phyloP scores from a whole-genome alignment of 2,797 vertebrate genomes.

The Delichon dasypus region DNA sequence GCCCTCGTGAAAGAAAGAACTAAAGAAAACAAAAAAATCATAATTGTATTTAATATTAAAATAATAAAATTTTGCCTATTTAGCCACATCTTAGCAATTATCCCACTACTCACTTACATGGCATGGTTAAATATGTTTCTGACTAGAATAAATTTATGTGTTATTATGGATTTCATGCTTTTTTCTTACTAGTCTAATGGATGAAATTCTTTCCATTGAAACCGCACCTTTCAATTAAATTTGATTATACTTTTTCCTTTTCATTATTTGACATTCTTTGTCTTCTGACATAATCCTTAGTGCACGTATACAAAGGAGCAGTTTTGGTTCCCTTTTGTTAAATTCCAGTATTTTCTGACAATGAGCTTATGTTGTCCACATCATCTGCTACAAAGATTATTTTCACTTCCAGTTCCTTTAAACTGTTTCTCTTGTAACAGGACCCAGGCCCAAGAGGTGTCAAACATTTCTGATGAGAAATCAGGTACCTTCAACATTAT shows the following conservation, averaged over 20 bases:
- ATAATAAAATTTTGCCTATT: conserved; percentile 8
- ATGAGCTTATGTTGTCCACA: conserved; percentile 11
- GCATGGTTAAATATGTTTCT: neutral
- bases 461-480: conserved; percentile 37
- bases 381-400: conserved; percentile 53
- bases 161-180: neutral
- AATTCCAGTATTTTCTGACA: conserved; percentile 27
- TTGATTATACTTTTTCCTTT: neutral
- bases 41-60: neutral
- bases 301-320: neutral
- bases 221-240: neutral
- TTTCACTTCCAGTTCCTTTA: conserved; percentile 52
- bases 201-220: neutral
- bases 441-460: conserved; percentile 11
- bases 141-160: neutral
- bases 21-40: neutral
- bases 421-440: conserved; percentile 60
- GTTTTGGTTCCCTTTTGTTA: neutral
- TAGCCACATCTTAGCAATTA: conserved; percentile 9
- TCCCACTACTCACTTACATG: neutral
- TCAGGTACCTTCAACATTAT: neutral
- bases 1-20: neutral
- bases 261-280: neutral
- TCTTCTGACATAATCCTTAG: neutral
- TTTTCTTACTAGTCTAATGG: neutral